A percentile compares a stretch with the other conserved stretches of the same genome.
Conservation (phyloP, 2,113 vertebrate species). For the Macaca fascicularis region DNA sequence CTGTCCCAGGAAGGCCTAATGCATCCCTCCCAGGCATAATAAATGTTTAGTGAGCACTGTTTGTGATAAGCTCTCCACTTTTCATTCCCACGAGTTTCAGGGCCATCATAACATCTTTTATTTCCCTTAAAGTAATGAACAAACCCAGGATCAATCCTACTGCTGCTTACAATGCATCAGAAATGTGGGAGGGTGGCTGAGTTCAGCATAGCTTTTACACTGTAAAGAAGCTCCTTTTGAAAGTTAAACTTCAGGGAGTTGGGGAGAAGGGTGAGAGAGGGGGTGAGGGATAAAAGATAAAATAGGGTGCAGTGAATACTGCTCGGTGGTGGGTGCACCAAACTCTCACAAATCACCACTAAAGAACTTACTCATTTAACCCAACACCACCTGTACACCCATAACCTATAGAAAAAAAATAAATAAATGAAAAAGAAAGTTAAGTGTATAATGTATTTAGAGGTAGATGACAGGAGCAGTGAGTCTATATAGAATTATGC, state of each 20-base stretch:
- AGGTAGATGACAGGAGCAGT: not conserved
- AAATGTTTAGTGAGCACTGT: not conserved
- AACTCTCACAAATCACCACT: too few relatives aligned
- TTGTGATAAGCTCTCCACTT: not conserved
- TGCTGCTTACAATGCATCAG: not conserved
- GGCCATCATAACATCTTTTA: not conserved
- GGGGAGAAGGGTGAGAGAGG: too few relatives aligned
- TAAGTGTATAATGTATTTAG: not conserved
- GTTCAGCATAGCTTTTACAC: not conserved
- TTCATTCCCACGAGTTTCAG: not conserved
- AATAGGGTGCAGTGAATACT: too few relatives aligned
- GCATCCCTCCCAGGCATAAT: not conserved
- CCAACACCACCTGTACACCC: too few relatives aligned
- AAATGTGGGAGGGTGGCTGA: not conserved
- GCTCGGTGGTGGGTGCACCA: too few relatives aligned
- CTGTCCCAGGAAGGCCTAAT: not conserved
- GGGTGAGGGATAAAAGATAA: too few relatives aligned
- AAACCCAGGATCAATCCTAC: not conserved
- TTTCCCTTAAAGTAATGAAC: slow-evolving; percentile 43
- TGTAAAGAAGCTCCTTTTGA: not conserved
- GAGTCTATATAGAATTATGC: not conserved
- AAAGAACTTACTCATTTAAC: too few relatives aligned
- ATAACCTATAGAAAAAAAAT: too few relatives aligned
- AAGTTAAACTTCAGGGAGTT: not conserved
- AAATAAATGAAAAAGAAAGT: too few relatives aligned